Conservation (phyloP, 1,140 invertebrate species). For the Venustaconcha ellipsiformis region DNA sequence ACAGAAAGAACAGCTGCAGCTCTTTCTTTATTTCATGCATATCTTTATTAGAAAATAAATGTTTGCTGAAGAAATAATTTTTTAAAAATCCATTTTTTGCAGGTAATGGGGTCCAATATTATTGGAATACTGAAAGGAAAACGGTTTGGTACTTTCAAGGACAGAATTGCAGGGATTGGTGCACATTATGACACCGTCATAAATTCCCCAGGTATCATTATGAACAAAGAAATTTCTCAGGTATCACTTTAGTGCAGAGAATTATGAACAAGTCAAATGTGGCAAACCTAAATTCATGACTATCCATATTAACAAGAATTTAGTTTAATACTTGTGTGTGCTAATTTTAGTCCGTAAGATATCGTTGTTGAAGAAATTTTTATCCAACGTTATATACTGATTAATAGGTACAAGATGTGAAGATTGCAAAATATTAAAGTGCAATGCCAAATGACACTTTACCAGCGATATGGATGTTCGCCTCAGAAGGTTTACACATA, state of each 20-base stretch:
- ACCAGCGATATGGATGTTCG: no score
- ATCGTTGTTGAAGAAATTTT: no score
- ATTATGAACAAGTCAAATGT: background rate
- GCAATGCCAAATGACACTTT: no score
- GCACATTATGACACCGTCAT: conserved; percentile 39
- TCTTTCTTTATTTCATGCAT: background rate
- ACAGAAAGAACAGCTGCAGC: no score
- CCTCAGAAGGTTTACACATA: no score
- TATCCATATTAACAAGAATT: no score
- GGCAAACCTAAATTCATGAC: no score
- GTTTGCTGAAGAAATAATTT: background rate
- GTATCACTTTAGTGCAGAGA: background rate
- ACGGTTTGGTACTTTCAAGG: conserved; percentile 32
- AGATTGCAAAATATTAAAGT: no score
- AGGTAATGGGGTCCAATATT: conserved; percentile 31
- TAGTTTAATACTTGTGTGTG: no score
- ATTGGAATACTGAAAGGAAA: conserved; percentile 33
- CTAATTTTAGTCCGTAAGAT: no score
- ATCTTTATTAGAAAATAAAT: background rate
- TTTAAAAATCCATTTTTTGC: background rate
- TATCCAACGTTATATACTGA: no score
- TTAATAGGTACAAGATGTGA: no score
- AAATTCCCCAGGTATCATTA: conserved; percentile 25
- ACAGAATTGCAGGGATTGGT: conserved; percentile 26
- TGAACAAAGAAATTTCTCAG: background rate